These are phyloP conservation scores for Cochlearius cochlearius DNA, from an alignment of 2,113 vertebrate genomes.

Conservation along the genomic window DNA sequence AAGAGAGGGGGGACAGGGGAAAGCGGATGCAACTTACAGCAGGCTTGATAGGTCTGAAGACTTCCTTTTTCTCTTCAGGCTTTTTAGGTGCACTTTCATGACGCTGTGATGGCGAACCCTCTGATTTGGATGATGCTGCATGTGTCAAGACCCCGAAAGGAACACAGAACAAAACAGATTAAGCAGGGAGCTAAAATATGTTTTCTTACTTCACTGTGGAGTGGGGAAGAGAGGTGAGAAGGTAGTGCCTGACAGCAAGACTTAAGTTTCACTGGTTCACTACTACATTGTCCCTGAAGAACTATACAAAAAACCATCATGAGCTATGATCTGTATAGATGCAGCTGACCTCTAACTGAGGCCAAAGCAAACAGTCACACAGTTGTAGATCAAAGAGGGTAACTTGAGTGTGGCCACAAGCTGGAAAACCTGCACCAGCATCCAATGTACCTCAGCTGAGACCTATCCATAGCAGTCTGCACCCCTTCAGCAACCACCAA, in stretches of 20 bases:
- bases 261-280: neutral
- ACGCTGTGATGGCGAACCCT: constrained; percentile 89
- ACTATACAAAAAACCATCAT: neutral
- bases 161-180: neutral
- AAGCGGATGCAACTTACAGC: constrained; percentile 80
- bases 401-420: neutral
- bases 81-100: constrained; percentile 88
- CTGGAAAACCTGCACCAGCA: neutral
- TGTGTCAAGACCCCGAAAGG: neutral
- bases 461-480: neutral
- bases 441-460: neutral
- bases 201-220: neutral
- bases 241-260: neutral
- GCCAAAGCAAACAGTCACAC: neutral
- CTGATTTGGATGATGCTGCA: constrained; percentile 93
- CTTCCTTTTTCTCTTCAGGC: constrained; percentile 89
- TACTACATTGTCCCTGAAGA: neutral
- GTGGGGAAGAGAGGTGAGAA: neutral
- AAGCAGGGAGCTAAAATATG: neutral
- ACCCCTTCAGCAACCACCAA: neutral
- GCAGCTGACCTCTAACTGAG: neutral
- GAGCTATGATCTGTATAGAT: neutral
- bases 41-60: constrained; percentile 84
- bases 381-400: neutral
- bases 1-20: neutral